Evolutionary conservation across 2,888 invertebrate genomes (phyloP).

Genomic region (Syrphus vitripennis): DNA sequence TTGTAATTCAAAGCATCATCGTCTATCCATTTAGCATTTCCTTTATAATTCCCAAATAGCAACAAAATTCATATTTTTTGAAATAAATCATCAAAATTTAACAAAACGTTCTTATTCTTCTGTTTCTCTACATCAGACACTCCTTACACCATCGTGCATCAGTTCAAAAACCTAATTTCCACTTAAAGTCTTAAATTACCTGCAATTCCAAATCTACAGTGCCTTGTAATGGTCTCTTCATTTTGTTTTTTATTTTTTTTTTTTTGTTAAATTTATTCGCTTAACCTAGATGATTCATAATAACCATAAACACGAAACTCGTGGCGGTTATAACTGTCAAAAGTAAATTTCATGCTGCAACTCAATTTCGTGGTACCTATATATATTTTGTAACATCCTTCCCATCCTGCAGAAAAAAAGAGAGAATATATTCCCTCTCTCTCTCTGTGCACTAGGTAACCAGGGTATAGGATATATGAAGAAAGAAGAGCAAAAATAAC

Average conservation of each 20-base stretch:
- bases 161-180: slow-evolving; percentile 10
- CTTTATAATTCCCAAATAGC: not conserved
- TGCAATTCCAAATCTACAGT: not conserved
- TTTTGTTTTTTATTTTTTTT: not conserved
- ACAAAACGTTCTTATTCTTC: not conserved
- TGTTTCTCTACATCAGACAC: not conserved
- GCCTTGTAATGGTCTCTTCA: not conserved
- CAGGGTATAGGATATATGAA: too few relatives aligned
- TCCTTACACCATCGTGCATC: not conserved
- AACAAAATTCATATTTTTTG: not conserved
- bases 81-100: not conserved
- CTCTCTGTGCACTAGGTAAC: not conserved
- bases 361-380: slow-evolving; percentile 18
- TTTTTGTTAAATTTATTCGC: slow-evolving; percentile 4
- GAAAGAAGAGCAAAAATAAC: not conserved
- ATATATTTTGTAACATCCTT: not conserved
- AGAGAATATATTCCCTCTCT: not conserved
- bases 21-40: not conserved
- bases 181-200: slow-evolving; percentile 19
- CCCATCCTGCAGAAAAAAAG: not conserved
- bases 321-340: slow-evolving; percentile 45
- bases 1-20: not conserved
- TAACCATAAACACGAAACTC: slow-evolving; percentile 48
- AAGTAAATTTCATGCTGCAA: slow-evolving; percentile 52
- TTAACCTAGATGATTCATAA: slow-evolving; percentile 50